Percentiles rank a stretch among this genome's conserved stretches.
These are phyloP conservation scores for Toxotes jaculatrix DNA, from an alignment of 2,113 vertebrate species.

Conservation along the genomic window DNA sequence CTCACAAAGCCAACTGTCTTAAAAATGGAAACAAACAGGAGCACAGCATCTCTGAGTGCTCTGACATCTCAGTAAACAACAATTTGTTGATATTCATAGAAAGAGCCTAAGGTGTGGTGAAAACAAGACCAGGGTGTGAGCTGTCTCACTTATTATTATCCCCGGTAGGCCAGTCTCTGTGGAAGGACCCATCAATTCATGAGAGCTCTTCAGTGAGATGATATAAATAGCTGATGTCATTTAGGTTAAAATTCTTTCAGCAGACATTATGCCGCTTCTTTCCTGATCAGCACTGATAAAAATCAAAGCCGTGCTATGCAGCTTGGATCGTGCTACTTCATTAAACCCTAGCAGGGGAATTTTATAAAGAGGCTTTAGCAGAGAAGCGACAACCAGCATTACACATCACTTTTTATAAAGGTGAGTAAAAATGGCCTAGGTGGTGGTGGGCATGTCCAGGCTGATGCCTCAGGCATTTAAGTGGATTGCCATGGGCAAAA, in stretches of 20 bases:
- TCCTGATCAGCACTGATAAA: too few species aligned
- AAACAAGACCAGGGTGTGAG: not conserved
- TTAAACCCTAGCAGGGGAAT: not conserved
- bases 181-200: not conserved
- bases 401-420: conserved; percentile 12
- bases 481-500: not conserved
- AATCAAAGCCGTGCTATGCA: not conserved
- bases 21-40: too few species aligned
- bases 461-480: conserved; percentile 14
- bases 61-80: not conserved
- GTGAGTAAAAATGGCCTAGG: conserved; percentile 17
- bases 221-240: not conserved
- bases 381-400: not conserved
- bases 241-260: not conserved
- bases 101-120: not conserved
- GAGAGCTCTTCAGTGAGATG: not conserved
- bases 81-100: not conserved
- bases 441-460: not conserved
- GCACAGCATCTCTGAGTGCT: too few species aligned
- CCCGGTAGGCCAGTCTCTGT: not conserved
- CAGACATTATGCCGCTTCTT: not conserved
- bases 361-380: not conserved
- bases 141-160: too few species aligned
- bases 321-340: not conserved
- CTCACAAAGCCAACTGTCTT: too few species aligned